These are phyloP conservation scores for Arrhopalites spinosus DNA, from an alignment of 2,888 invertebrate species.

Conservation along the genomic window DNA sequence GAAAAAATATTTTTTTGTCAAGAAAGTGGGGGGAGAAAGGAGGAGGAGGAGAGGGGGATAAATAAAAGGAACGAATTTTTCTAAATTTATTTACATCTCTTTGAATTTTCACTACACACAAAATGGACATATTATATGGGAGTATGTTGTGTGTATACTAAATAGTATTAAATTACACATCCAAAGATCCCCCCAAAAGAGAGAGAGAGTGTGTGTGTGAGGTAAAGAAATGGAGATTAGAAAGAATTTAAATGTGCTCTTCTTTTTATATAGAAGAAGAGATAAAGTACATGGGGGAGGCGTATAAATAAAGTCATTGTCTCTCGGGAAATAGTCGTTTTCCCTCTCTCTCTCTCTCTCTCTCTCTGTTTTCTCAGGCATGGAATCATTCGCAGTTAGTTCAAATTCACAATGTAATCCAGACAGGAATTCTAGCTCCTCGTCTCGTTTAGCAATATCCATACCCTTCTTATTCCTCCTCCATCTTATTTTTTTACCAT, in stretches of 20 bases:
- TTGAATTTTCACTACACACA: background rate
- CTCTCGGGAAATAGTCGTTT: conserved; percentile 24
- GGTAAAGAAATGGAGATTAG: conserved; percentile 16
- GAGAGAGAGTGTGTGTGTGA: background rate
- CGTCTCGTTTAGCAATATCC: no score
- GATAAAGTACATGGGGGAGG: conserved; percentile 9
- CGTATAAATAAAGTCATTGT: conserved; percentile 30
- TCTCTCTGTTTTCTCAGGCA: background rate
- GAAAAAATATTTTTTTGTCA: no score
- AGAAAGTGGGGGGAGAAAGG: no score
- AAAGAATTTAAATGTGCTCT: conserved; percentile 21
- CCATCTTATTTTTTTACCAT: no score
- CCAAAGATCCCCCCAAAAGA: background rate
- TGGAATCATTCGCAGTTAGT: conserved; percentile 6
- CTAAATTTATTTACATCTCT: no score
- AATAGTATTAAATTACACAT: background rate
- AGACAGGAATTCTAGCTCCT: background rate
- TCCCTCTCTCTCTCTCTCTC: conserved; percentile 9
- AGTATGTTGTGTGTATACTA: background rate
- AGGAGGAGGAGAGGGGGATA: no score
- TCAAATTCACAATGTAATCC: conserved; percentile 16
- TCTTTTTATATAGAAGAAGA: background rate
- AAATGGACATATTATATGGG: background rate
- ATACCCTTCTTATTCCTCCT: no score
- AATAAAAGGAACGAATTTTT: no score